Evolutionary conservation across 2,888 invertebrate genomes (phyloP).

Genomic region (Cryptops parisi): DNA sequence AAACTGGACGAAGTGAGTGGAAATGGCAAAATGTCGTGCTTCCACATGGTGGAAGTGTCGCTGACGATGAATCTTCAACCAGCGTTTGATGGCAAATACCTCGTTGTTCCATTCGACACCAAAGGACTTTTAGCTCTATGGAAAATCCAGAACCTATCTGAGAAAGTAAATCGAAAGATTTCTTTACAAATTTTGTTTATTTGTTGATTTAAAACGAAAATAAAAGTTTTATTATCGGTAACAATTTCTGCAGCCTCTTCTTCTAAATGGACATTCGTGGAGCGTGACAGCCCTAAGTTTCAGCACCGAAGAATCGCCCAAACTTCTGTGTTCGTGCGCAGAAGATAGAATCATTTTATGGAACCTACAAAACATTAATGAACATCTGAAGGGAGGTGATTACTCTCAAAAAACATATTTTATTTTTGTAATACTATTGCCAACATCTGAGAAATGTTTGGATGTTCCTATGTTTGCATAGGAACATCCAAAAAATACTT

Average conservation of each 20-base stretch:
- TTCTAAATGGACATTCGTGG: conserved; percentile 10
- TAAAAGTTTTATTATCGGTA: no score
- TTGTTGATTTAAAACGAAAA: not conserved
- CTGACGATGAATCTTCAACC: not conserved
- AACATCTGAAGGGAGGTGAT: not conserved
- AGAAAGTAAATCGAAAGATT: conserved; percentile 9
- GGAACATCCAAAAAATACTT: no score
- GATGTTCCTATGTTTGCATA: no score
- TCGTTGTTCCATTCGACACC: conserved; percentile 4
- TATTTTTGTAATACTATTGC: no score
- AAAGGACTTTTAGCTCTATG: conserved; percentile 4
- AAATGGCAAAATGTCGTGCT: conserved; percentile 5
- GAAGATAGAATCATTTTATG: conserved; percentile 12
- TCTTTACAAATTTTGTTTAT: no score
- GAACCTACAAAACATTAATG: conserved; percentile 5
- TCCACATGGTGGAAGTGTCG: conserved; percentile 6
- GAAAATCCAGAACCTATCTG: conserved; percentile 5
- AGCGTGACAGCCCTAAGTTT: conserved; percentile 8
- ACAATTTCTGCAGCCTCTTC: conserved; percentile 3
- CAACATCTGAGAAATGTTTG: no score
- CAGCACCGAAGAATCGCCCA: conserved; percentile 6
- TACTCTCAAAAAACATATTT: no score
- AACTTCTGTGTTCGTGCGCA: conserved; percentile 12
- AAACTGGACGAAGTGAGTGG: not conserved
- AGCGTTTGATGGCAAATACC: conserved; percentile 10